Evolutionary conservation across 2,888 invertebrate genomes (phyloP).

Genomic region (Caenorhabditis sulstoni): DNA sequence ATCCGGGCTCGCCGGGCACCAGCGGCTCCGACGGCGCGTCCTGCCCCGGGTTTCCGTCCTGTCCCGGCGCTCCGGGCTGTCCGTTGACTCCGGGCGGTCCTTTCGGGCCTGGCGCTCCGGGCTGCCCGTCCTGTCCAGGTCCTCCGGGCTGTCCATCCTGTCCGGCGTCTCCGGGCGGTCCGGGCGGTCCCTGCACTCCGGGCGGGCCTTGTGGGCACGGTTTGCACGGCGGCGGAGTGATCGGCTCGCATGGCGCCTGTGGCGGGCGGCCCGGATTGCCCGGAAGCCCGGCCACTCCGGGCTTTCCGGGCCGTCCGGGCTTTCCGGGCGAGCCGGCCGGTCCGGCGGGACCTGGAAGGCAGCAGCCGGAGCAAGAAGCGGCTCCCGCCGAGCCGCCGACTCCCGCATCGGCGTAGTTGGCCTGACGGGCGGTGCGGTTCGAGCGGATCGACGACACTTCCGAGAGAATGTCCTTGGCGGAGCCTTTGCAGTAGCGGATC

Average conservation of each 20-base stretch:
- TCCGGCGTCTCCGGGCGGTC: slow-evolving; percentile 65
- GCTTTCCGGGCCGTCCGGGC: slow-evolving; percentile 67
- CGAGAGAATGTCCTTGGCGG: slow-evolving; percentile 77
- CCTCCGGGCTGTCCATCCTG: slow-evolving; percentile 55
- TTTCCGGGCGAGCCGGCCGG: slow-evolving; percentile 65
- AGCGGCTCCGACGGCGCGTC: slow-evolving; percentile 57
- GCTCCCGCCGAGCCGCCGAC: slow-evolving; percentile 28
- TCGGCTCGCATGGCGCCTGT: slow-evolving; percentile 75
- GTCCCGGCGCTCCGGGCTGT: slow-evolving; percentile 66
- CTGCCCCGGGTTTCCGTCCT: slow-evolving; percentile 70
- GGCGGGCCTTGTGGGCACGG: slow-evolving; percentile 77
- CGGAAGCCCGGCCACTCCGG: slow-evolving; percentile 62
- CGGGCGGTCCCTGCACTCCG: slow-evolving; percentile 64
- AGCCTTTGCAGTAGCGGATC: slow-evolving; percentile 78
- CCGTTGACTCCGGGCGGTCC: slow-evolving; percentile 62
- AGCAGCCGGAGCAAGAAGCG: slow-evolving; percentile 63
- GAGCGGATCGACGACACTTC: slow-evolving; percentile 64
- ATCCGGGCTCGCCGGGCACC: slow-evolving; percentile 50
- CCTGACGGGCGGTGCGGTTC: slow-evolving; percentile 73
- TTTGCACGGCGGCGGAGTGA: slow-evolving; percentile 77
- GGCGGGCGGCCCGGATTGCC: slow-evolving; percentile 61
- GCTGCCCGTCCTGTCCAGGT: slow-evolving; percentile 69
- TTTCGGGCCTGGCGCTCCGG: slow-evolving; percentile 67
- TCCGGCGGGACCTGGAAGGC: slow-evolving; percentile 70
- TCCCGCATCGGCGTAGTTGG: slow-evolving; percentile 43